These are phyloP conservation scores for Choristoneura fumiferana DNA, from an alignment of 1,140 invertebrate species.

Conservation along the genomic window DNA sequence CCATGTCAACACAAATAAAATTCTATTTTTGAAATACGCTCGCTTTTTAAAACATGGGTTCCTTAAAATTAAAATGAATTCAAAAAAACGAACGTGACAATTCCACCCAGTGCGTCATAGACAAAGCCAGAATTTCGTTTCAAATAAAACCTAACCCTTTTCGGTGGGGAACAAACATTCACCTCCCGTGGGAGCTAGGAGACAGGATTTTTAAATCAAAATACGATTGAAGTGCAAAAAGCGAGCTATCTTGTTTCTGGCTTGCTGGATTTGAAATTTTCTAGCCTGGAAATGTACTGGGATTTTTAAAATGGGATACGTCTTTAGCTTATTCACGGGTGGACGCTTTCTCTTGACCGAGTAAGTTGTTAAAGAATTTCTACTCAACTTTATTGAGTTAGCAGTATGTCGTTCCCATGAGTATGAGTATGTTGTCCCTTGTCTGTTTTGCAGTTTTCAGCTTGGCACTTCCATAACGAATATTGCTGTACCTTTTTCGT, in stretches of 20 bases:
- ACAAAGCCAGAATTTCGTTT: constrained; percentile 2
- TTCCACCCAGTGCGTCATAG: neutral
- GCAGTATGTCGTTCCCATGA: too few relatives aligned
- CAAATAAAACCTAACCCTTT: constrained; percentile 12
- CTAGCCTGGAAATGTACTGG: constrained; percentile 11
- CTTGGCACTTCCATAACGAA: too few relatives aligned
- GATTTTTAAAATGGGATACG: constrained; percentile 13
- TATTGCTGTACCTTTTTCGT: too few relatives aligned
- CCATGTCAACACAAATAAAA: too few relatives aligned
- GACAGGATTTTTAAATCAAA: constrained; percentile 18
- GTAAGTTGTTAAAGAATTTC: too few relatives aligned
- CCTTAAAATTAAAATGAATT: too few relatives aligned
- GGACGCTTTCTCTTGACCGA: neutral
- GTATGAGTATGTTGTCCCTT: too few relatives aligned
- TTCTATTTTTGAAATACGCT: too few relatives aligned
- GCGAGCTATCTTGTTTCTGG: constrained; percentile 13
- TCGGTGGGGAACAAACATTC: neutral
- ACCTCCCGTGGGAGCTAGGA: neutral
- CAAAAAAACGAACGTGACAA: too few relatives aligned
- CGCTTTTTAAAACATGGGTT: too few relatives aligned
- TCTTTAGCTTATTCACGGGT: constrained; percentile 3
- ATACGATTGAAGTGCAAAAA: constrained; percentile 17
- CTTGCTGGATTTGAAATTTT: constrained; percentile 13
- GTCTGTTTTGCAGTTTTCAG: too few relatives aligned
- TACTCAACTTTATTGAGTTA: too few relatives aligned